A percentile compares a stretch with the other conserved stretches of the same genome.
Evolutionary conservation across 2,113 vertebrate genomes (phyloP).

Genomic region (Monarcha castaneiventris): DNA sequence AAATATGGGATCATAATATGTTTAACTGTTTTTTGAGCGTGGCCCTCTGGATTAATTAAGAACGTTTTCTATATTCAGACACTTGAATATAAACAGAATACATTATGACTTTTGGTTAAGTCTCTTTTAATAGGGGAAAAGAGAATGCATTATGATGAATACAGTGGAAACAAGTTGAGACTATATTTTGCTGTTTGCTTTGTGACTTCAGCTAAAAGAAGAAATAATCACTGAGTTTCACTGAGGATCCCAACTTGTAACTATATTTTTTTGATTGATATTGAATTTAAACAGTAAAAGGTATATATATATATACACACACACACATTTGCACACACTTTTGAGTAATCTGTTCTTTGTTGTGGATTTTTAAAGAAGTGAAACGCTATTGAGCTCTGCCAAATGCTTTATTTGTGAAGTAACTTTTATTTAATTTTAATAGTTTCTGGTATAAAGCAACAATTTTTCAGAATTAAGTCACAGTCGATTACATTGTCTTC

Average conservation of each 20-base stretch:
- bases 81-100: slow-evolving; percentile 57
- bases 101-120: slow-evolving; percentile 46
- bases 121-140: slow-evolving; percentile 39
- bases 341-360: background rate
- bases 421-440: background rate
- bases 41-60: slow-evolving; percentile 59
- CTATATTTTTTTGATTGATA: background rate
- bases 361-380: background rate
- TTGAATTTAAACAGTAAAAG: background rate
- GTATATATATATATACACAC: rapidly evolving
- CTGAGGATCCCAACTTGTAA: background rate
- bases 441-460: background rate
- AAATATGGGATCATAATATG: slow-evolving; percentile 49
- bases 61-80: slow-evolving; percentile 55
- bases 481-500: background rate
- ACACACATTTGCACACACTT: background rate
- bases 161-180: slow-evolving; percentile 1
- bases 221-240: background rate
- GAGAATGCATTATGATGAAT: slow-evolving; percentile 26
- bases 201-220: background rate
- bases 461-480: background rate
- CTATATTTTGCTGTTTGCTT: slow-evolving; percentile 3
- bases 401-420: background rate
- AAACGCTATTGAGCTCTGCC: background rate
- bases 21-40: slow-evolving; percentile 57